Evolutionary conservation across 2,113 vertebrate species (phyloP).

Genomic region (Nesogale talazaci): DNA sequence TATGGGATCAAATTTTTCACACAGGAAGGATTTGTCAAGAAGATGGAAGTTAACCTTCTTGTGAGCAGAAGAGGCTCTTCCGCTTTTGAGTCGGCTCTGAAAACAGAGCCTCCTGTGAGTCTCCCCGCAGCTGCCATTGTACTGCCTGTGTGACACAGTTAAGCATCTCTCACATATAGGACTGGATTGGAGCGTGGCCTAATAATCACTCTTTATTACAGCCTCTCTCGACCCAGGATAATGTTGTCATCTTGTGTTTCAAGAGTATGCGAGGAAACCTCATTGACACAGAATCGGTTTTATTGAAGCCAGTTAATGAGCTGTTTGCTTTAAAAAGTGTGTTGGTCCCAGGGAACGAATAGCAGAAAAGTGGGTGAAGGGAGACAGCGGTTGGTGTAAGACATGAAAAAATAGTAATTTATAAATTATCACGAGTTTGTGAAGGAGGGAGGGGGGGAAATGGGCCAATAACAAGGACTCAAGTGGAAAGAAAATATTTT

Average conservation of each 20-base stretch:
- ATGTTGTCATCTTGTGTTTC: neutral
- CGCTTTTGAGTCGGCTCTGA: conserved; percentile 19
- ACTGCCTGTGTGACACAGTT: neutral
- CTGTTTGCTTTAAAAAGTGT: neutral
- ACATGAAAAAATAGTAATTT: no score
- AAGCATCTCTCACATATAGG: neutral
- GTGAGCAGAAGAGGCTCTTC: conserved; percentile 6
- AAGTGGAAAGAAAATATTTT: no score
- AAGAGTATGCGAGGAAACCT: neutral
- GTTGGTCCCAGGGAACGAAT: no score
- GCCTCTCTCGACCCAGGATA: no score
- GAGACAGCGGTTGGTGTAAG: no score
- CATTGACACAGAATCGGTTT: neutral
- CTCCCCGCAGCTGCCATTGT: neutral
- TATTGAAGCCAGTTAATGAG: neutral
- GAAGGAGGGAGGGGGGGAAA: no score
- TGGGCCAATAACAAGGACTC: no score
- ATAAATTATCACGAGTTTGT: no score
- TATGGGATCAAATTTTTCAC: neutral
- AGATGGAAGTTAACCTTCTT: neutral
- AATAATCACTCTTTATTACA: neutral
- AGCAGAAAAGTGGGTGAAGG: no score
- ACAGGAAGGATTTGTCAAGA: neutral
- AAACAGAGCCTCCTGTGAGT: neutral
- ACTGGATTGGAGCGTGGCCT: neutral